Evolutionary conservation across 1,140 invertebrate species (phyloP), one percentile per base, ranked within the genome.

Genomic region (Microplitis demolitor): DNA sequence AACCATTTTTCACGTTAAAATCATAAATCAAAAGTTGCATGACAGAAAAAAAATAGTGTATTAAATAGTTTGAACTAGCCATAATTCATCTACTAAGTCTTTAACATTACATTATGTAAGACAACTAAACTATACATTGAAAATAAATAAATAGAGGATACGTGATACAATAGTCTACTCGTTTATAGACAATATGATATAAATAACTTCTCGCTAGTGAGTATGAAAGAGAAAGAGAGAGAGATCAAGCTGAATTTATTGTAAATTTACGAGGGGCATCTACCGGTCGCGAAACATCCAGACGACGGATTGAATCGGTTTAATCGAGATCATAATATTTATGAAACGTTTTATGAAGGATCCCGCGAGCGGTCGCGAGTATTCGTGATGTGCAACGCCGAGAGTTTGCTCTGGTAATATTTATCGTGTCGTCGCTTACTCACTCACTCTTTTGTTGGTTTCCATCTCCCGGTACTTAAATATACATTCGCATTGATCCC

Each of bases 271-370:
- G 69, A 71, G 50, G 69, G 70, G 51, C 56, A 66, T 54, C 35
- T 58, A 13, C 13, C 33, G 33, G 66, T 66, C 35, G 56, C 61
- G 67, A 75, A 35, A 53, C 64, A 67, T 70, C 34, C 56, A 68
- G 60, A 68, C 64, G 51, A 74, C 72, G 73, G 76, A 77, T 75
- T 74, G 68, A 77, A 75, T 75, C 69, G 69, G 60, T 74, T 13
- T 69, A 77, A 75, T 75, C 71, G 64, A 62, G 69, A 77, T 77
- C 71, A 75, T 74, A 77, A 77, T 77, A 75, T 77, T 75, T 77
- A 77, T 75, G 76, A 71, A 73, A 75, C 73, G 71, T 74, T 77
- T 74, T 74, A 74, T 74, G 71, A 71, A 72, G 70, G 66, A 45
- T 72, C 60, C 67, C 56, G 51, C 63, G 37, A 54, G 56, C 50